phyloP scores from a whole-genome alignment of 2,888 invertebrate genomes.

The Campoletis raptor region DNA sequence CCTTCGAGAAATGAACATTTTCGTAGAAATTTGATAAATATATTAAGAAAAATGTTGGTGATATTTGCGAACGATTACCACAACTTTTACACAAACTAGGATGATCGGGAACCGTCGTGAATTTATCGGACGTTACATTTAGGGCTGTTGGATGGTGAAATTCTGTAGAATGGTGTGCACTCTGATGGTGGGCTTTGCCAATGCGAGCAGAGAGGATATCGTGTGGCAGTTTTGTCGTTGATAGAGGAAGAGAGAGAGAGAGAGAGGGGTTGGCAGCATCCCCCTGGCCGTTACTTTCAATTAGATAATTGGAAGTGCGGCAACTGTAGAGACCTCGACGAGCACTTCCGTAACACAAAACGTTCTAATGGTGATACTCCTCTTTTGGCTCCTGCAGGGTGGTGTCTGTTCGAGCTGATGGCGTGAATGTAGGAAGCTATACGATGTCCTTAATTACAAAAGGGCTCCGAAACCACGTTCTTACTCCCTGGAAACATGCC shows the following conservation, averaged over 20 bases:
- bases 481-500: neutral
- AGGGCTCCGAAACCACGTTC: neutral
- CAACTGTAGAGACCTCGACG: conserved; percentile 65
- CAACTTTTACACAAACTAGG: conserved; percentile 25
- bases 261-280: conserved; percentile 32
- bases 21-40: neutral
- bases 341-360: conserved; percentile 68
- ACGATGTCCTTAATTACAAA: neutral
- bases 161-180: conserved; percentile 44
- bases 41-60: neutral
- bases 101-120: conserved; percentile 53
- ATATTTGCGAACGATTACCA: conserved; percentile 11
- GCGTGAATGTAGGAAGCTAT: neutral
- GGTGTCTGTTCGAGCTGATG: conserved; percentile 28
- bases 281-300: conserved; percentile 77
- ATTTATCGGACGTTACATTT: conserved; percentile 72
- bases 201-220: conserved; percentile 39
- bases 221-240: conserved; percentile 29
- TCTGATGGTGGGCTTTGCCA: conserved; percentile 35
- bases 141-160: conserved; percentile 54
- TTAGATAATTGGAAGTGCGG: conserved; percentile 80
- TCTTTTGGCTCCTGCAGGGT: conserved; percentile 29
- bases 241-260: conserved; percentile 20
- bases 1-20: neutral
- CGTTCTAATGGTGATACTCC: conserved; percentile 49